Base-by-base conservation (phyloP, 1,140 invertebrate genomes). In the Odontomachus brunneus region DNA sequence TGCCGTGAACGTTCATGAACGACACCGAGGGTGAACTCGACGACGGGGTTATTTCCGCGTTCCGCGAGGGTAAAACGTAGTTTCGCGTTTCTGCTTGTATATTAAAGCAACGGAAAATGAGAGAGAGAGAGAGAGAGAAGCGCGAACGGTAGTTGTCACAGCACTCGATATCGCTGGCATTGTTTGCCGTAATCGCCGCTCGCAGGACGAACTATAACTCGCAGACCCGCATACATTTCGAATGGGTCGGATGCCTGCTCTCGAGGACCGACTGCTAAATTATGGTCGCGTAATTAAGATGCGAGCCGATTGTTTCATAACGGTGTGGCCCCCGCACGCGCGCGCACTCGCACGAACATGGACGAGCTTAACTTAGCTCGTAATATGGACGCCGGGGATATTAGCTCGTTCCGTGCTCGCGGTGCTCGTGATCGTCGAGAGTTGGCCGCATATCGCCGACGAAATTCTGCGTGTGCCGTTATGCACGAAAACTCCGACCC, bases 281-380 rank as follows among this genome's bases (percentile, higher is more conserved):
- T 89, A 89, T 89, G 67, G 53, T 57, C 49, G 49, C 29, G 75
- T 89, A 89, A 89, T 89, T 89, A 87, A 89, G 88, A 89, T 81
- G 84, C 78, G 84, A 83, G 82, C 62, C 65, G 84, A 86, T 89
- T 88, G 87, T 89, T 89, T 89, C 87, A 74, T 78, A 44, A 55
- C 49, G 53, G 12, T 59, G 22, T 26, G n/a, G 12, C 0, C 55
- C 57, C 49, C 63, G 26, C 15, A n/a, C 33, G 63, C 55, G 44
- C n/a, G 22, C 22, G 26, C 15, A n/a, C 33, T 38, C 55, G 57
- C n/a, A 17, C 22, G 49, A 24, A 55, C 65, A 1, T 22, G 22
- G 51, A 75, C 59, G 75, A 33, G 74, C 48, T 86, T 81, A 87
- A 88, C 85, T 88, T 87, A 81, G 60, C 67, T 86, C 63, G 80